These are phyloP conservation scores for Planococcus citri DNA, from an alignment of 1,140 invertebrate species.

Conservation along the genomic window DNA sequence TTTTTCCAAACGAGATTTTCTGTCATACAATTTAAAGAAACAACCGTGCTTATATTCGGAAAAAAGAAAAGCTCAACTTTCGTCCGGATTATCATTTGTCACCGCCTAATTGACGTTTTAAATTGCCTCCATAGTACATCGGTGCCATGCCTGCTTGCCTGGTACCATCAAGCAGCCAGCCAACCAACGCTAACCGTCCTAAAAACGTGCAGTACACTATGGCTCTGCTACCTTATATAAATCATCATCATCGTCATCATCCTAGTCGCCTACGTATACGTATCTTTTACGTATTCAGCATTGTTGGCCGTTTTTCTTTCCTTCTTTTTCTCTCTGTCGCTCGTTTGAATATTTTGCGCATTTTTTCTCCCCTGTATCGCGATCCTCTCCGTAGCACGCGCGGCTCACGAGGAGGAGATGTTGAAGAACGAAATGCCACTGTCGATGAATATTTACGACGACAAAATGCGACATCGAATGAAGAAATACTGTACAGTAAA, in stretches of 20 bases:
- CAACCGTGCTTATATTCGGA: background rate
- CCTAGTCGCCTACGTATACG: no score
- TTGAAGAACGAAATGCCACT: background rate
- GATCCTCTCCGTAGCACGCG: background rate
- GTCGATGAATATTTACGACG: conserved; percentile 6
- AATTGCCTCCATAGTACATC: conserved; percentile 1
- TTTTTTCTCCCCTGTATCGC: background rate
- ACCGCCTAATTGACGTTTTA: background rate
- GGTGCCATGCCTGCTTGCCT: background rate
- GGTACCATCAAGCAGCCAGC: no score
- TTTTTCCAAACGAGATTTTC: background rate
- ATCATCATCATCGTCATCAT: background rate
- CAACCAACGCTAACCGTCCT: no score
- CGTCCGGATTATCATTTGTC: background rate
- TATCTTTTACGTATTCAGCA: no score
- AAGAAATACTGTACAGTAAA: no score
- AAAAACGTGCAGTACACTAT: no score
- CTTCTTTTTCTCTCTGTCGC: background rate
- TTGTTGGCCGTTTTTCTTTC: no score
- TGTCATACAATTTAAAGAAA: conserved; percentile 8
- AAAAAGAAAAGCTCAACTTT: conserved; percentile 1
- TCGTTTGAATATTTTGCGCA: background rate
- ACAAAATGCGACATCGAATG: no score
- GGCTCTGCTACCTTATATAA: background rate
- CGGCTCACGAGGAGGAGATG: background rate